phyloP scores from a whole-genome alignment of 2,113 vertebrate genomes.

The Podarcis cretensis region DNA sequence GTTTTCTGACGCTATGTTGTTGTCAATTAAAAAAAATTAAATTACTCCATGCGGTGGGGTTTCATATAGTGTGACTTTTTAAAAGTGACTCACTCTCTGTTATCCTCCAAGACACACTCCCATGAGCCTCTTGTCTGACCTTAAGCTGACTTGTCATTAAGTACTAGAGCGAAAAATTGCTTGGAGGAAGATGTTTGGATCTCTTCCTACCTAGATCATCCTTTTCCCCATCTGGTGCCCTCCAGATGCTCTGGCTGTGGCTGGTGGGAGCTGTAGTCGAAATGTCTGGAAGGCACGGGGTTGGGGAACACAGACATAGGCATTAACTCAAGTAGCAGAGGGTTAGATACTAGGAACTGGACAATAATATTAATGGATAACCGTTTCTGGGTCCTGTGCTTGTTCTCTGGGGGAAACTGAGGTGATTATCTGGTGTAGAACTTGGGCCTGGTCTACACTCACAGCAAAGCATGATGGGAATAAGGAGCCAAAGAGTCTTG shows the following conservation, averaged over 20 bases:
- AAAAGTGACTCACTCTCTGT: slow-evolving; percentile 20
- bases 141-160: slow-evolving; percentile 37
- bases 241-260: no score
- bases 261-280: no score
- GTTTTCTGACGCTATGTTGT: accelerated
- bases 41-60: neutral
- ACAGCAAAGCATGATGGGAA: neutral
- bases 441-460: neutral
- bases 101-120: slow-evolving; percentile 4
- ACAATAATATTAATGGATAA: neutral
- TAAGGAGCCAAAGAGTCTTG: no score
- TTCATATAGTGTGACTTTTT: slow-evolving; percentile 4
- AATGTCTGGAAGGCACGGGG: no score
- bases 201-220: neutral
- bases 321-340: neutral
- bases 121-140: slow-evolving; percentile 27
- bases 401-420: neutral
- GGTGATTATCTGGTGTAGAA: neutral
- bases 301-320: no score
- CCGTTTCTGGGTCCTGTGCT: neutral
- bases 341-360: neutral
- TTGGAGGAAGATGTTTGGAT: neutral
- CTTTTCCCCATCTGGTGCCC: neutral
- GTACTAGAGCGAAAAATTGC: slow-evolving; percentile 42
- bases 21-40: slow-evolving; percentile 4